phyloP scores from a whole-genome alignment of 2,888 invertebrate species.

The Mythimna albipuncta region DNA sequence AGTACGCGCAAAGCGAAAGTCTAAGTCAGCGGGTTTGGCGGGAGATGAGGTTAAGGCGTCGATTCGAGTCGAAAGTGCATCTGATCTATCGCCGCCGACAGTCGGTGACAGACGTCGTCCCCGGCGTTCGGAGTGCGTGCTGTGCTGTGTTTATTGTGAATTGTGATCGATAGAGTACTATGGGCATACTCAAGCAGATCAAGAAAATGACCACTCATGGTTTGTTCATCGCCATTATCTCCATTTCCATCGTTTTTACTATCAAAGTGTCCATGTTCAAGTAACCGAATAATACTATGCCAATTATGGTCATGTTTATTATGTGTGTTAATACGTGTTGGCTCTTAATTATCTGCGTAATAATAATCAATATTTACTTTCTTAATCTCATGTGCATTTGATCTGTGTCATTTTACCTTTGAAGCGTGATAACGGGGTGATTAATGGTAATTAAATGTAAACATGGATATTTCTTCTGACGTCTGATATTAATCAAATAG shows the following conservation, averaged over 20 bases:
- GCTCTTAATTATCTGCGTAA: not conserved
- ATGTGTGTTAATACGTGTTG: constrained; percentile 17
- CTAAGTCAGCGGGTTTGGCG: constrained; percentile 63
- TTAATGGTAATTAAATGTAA: constrained; percentile 34
- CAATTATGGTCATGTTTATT: constrained; percentile 25
- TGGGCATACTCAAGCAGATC: constrained; percentile 88
- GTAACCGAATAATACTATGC: constrained; percentile 36
- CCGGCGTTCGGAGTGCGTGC: constrained; percentile 64
- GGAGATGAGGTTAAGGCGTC: constrained; percentile 62
- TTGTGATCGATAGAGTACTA: constrained; percentile 64
- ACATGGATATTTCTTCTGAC: constrained; percentile 10
- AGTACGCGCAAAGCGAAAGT: constrained; percentile 61
- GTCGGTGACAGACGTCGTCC: constrained; percentile 76
- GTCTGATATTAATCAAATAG: constrained; percentile 22
- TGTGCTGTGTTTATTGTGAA: constrained; percentile 57
- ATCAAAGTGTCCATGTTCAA: constrained; percentile 19
- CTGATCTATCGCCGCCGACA: constrained; percentile 75
- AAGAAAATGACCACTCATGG: constrained; percentile 85
- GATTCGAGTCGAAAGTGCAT: constrained; percentile 74
- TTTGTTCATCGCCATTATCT: constrained; percentile 69
- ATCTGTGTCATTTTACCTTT: constrained; percentile 31
- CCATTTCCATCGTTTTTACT: not conserved
- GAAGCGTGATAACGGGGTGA: constrained; percentile 40
- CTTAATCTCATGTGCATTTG: constrained; percentile 39
- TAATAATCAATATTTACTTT: constrained; percentile 39